Percentiles rank a stretch among this genome's conserved stretches.
Conservation (phyloP, 2,113 vertebrate genomes). For the Oxyruncus cristatus region DNA sequence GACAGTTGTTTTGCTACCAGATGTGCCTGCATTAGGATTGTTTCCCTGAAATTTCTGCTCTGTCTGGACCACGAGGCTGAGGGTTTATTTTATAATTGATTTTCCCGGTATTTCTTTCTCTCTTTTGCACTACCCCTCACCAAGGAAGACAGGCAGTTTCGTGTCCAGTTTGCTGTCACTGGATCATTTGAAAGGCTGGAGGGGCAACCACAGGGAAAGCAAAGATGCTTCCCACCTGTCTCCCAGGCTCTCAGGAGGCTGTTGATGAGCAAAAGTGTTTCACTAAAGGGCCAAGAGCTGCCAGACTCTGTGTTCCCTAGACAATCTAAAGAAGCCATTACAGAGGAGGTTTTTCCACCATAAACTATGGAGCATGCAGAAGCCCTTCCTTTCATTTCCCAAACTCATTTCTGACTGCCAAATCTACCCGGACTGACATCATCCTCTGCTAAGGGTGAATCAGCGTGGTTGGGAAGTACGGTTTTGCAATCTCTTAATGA, state of each 20-base stretch:
- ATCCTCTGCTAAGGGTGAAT: not conserved
- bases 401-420: not conserved
- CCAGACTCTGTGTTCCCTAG: not conserved
- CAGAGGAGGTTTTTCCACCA: not conserved
- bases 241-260: not conserved
- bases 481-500: constrained; percentile 52
- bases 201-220: not conserved
- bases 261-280: not conserved
- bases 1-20: not conserved
- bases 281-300: not conserved
- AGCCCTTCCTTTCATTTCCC: not conserved
- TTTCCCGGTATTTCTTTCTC: not conserved
- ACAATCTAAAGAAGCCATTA: not conserved
- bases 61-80: not conserved
- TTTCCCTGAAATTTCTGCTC: not conserved
- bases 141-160: not conserved
- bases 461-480: not conserved
- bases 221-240: not conserved
- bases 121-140: not conserved
- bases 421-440: constrained; percentile 10
- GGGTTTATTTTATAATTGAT: not conserved
- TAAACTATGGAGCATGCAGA: not conserved
- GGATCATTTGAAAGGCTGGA: not conserved
- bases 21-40: not conserved
- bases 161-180: not conserved